These are phyloP conservation scores for Drepana falcataria DNA, from an alignment of 2,888 invertebrate species.

Conservation along the genomic window DNA sequence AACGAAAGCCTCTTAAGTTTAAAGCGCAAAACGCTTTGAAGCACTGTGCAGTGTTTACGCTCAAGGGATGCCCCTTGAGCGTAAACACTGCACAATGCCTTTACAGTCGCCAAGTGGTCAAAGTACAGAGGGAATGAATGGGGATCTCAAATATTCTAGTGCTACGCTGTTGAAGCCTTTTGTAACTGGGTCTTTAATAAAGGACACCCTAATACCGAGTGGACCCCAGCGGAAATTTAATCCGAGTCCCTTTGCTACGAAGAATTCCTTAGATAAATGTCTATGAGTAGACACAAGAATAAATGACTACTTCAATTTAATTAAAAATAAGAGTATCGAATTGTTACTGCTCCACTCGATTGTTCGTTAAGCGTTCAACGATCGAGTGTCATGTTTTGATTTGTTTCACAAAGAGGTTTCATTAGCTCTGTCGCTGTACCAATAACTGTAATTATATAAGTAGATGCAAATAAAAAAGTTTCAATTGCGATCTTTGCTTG, in stretches of 20 bases:
- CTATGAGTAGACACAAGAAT: constrained; percentile 47
- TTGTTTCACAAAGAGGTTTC: constrained; percentile 16
- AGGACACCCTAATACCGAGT: constrained; percentile 68
- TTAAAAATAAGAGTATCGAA: constrained; percentile 55
- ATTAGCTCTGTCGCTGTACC: not conserved
- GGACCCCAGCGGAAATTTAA: constrained; percentile 74
- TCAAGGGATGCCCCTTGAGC: no score
- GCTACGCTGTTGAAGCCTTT: constrained; percentile 50
- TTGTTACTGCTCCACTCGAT: constrained; percentile 46
- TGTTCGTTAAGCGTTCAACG: constrained; percentile 32
- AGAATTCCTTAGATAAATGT: constrained; percentile 69
- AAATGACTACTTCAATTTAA: constrained; percentile 70
- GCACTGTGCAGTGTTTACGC: no score
- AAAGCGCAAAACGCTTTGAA: not conserved
- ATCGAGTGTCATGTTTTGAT: constrained; percentile 21
- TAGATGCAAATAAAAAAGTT: no score
- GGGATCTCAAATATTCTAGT: constrained; percentile 66
- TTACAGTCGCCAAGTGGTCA: constrained; percentile 31
- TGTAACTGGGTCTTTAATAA: constrained; percentile 64
- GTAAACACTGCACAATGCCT: constrained; percentile 19
- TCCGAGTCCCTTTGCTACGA: constrained; percentile 66
- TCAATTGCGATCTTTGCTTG: no score
- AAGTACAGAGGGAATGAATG: constrained; percentile 52
- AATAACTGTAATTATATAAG: no score
- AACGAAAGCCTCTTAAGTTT: not conserved